Percentiles rank a stretch among this genome's conserved stretches.
Conservation (phyloP, 2,797 vertebrate genomes). For the Eupleurogrammus muticus region DNA sequence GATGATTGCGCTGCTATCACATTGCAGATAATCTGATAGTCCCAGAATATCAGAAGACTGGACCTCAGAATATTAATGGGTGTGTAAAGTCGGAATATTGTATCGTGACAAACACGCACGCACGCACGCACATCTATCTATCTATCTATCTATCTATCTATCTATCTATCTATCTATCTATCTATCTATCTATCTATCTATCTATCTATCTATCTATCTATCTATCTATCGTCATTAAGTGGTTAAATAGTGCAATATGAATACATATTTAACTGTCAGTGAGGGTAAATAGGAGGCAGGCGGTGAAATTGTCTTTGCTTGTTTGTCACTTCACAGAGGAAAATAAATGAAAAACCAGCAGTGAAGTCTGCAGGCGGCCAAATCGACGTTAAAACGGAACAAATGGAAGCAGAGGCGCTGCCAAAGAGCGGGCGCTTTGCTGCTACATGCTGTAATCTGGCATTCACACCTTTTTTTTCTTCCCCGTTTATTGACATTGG, state of each 20-base stretch:
- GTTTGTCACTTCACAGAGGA: conserved; percentile 22
- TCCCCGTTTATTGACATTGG: conserved; percentile 44
- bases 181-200: no score
- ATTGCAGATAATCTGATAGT: not conserved
- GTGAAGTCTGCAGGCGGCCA: conserved; percentile 44
- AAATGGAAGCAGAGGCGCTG: conserved; percentile 31
- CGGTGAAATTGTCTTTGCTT: conserved; percentile 10
- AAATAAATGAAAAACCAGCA: conserved; percentile 12
- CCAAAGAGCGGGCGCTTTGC: conserved; percentile 27
- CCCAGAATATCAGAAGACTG: not conserved
- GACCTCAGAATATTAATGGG: not conserved
- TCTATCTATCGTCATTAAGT: not conserved
- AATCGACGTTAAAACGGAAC: conserved; percentile 33
- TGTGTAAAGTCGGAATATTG: not conserved
- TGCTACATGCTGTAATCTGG: conserved; percentile 51
- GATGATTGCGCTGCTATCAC: conserved; percentile 1
- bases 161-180: no score
- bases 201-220: no score
- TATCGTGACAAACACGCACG: conserved; percentile 6
- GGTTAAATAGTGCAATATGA: not conserved
- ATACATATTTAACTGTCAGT: conserved; percentile 1
- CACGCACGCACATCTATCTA: no score
- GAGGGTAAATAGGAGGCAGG: not conserved
- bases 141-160: no score
- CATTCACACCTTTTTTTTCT: conserved; percentile 40